Evolutionary conservation across 2,113 vertebrate species (phyloP).

Genomic region (Leiothrix lutea): DNA sequence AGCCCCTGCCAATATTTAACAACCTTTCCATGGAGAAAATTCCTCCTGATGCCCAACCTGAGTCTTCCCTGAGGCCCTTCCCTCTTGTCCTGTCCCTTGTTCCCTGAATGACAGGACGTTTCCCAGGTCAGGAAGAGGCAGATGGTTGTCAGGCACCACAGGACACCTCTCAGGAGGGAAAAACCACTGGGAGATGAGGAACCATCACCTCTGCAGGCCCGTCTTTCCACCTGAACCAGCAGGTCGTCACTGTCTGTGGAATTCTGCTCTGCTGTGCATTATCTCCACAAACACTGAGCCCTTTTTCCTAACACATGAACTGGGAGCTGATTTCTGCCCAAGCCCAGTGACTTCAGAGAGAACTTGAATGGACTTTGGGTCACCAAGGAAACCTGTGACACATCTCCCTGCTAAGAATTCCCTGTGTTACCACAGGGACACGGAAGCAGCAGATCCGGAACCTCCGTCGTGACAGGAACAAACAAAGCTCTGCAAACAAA

Average conservation of each 20-base stretch:
- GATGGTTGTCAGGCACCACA: neutral
- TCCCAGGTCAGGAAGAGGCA: neutral
- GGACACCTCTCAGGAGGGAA: neutral
- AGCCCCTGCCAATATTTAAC: neutral
- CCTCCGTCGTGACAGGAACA: accelerated
- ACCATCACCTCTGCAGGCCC: neutral
- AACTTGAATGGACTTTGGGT: neutral
- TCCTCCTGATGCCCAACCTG: accelerated
- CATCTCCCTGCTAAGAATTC: neutral
- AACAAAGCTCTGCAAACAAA: neutral
- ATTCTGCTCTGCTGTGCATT: neutral
- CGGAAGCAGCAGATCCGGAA: accelerated
- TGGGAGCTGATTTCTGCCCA: neutral
- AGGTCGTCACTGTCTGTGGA: accelerated
- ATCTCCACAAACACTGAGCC: neutral
- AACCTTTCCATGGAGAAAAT: neutral
- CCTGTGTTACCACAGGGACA: neutral
- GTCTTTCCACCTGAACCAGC: neutral
- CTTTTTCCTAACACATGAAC: too few relatives aligned
- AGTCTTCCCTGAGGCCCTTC: neutral
- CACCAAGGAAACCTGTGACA: neutral
- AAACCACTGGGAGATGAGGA: neutral
- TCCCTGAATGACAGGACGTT: neutral
- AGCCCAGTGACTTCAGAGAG: neutral
- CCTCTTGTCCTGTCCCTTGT: neutral